Evolutionary conservation across 2,113 vertebrate genomes (phyloP).

Genomic region (Dipodomys spectabilis): DNA sequence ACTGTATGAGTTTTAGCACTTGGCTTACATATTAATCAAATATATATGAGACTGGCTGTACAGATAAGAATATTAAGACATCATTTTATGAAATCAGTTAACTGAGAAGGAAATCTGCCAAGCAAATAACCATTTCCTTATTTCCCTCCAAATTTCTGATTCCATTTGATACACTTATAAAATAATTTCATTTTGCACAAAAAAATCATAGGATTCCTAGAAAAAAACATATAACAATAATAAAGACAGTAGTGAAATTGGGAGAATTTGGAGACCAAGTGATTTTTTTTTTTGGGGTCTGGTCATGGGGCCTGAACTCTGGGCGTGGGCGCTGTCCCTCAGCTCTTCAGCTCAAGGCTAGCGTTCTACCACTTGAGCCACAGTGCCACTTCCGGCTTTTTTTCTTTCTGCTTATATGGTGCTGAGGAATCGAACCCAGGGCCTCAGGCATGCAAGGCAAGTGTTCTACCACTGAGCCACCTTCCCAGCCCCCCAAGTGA

Average conservation of each 20-base stretch:
- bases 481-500: background rate
- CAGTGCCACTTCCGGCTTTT: no score
- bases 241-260: background rate
- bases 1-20: background rate
- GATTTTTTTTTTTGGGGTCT: no score
- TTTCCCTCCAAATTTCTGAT: background rate
- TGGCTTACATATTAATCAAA: background rate
- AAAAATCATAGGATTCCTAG: background rate
- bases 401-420: no score
- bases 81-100: conserved; percentile 8
- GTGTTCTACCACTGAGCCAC: no score
- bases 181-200: conserved; percentile 7
- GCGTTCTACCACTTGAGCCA: no score
- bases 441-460: no score
- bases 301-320: no score
- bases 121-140: background rate
- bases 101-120: background rate
- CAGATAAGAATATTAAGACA: background rate
- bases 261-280: background rate
- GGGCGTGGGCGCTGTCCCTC: no score
- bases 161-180: background rate
- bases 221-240: background rate
- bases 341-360: no score
- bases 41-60: background rate
- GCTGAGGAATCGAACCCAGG: no score